Base-by-base conservation (phyloP, 1,140 invertebrate genomes). In the Caenorhabditis inopinata region DNA sequence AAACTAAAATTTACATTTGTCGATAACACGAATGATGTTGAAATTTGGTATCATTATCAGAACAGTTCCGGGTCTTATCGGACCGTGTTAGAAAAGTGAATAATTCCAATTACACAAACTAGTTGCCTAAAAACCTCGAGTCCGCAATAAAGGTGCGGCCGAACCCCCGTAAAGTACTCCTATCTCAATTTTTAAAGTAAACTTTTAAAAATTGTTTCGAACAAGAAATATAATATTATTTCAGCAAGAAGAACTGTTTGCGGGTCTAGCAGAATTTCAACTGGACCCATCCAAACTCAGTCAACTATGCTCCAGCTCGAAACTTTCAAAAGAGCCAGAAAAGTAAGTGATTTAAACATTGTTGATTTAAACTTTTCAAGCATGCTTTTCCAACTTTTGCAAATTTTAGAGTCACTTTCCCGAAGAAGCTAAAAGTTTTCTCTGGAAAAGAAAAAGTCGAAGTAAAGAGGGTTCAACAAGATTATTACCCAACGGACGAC, bases 221-320 rank as follows among this genome's bases (percentile, higher is more conserved):
- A 42, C 5, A 42, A 42, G 14, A 42, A 42, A 5, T 42, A 42
- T 42, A 42, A 42, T 42, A 7, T 42, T 32, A 76, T 78, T 84
- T 76, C 62, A 84, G 83, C 79, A 82, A 62, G 83, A 83, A 38
- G 78, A 83, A 45, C 27, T 84, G 2, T 81, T 84, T 21, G 79
- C 76, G 2, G 45, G 73, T 6, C 73, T 84, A 11, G 76, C 77
- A 42, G 53, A 84, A 51, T 77, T 68, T 32, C 82, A 82, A 46
- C 48, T 84, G n/a, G 78, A 78, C 21, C 27, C 47, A 2, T 74
- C 83, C 7, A 62, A 74, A 18, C 21, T 84, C n/a, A 32, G 68
- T n/a, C 27, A 58, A 25, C 48, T 84, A 0, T 23, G n/a, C 21
- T 84, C 83, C 2, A 81, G 75, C 18, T 48, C 81, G 16, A 48